Percentiles rank a stretch among this genome's conserved stretches.
These are phyloP conservation scores for Mastomys coucha DNA, from an alignment of 2,113 vertebrate species.

Conservation along the genomic window DNA sequence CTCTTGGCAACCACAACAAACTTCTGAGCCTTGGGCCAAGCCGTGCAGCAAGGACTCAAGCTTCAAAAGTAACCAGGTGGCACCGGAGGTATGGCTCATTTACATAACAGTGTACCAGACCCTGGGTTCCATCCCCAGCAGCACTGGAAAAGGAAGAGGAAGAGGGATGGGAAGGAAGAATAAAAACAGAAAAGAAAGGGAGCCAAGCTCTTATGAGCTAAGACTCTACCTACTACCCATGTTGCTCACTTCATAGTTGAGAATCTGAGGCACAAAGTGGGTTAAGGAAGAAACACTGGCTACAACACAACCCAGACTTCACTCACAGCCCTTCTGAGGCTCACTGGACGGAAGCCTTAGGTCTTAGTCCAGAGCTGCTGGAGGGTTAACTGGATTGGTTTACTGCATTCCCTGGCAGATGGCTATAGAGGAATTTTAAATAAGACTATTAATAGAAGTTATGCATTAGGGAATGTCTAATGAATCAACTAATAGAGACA, in stretches of 20 bases:
- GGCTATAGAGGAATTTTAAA: conserved; percentile 37
- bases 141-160: neutral
- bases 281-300: neutral
- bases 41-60: neutral
- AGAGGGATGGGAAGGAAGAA: neutral
- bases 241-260: neutral
- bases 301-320: neutral
- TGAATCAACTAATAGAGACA: conserved; percentile 33
- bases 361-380: neutral
- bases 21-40: neutral
- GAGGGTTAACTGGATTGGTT: neutral
- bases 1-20: neutral
- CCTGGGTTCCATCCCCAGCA: neutral
- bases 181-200: neutral
- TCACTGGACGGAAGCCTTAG: neutral
- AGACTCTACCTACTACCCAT: neutral
- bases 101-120: neutral
- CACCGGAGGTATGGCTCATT: neutral
- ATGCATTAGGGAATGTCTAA: conserved; percentile 37
- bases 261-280: neutral
- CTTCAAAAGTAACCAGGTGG: neutral
- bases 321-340: neutral
- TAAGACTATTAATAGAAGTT: conserved; percentile 65
- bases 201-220: neutral
- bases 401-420: conserved; percentile 25